Percentiles rank a stretch among this genome's conserved stretches.
Conservation (phyloP, 1,140 invertebrate species). For the Drosophila watanabei region DNA sequence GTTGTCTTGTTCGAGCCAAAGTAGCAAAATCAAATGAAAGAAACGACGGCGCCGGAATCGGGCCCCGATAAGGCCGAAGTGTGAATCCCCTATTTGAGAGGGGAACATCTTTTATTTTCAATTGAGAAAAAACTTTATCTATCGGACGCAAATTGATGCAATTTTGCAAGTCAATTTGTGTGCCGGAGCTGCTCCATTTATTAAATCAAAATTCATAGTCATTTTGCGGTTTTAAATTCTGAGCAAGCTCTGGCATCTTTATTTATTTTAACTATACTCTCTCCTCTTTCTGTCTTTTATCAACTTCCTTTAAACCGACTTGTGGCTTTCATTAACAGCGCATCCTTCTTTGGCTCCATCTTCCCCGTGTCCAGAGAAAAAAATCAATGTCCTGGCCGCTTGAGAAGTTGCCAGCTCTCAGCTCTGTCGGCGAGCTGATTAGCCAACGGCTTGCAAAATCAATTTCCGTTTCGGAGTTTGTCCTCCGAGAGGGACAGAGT, state of each 20-base stretch:
- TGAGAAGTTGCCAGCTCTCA: constrained; percentile 28
- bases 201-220: background rate
- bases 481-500: background rate
- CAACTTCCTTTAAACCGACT: background rate
- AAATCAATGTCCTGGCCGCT: constrained; percentile 47
- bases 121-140: constrained; percentile 14
- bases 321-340: constrained; percentile 29
- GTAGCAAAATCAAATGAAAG: constrained; percentile 63
- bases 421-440: constrained; percentile 42
- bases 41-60: constrained; percentile 15
- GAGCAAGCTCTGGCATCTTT: background rate
- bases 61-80: constrained; percentile 28
- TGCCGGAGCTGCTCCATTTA: background rate
- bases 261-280: background rate
- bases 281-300: background rate
- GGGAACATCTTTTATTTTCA: constrained; percentile 5
- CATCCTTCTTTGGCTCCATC: constrained; percentile 18
- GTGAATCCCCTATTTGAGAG: constrained; percentile 20
- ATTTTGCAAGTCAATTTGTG: constrained; percentile 11
- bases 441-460: constrained; percentile 73
- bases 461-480: constrained; percentile 74
- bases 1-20: constrained; percentile 68
- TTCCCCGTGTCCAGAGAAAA: background rate
- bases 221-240: background rate
- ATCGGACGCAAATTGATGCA: background rate